Evolutionary conservation across 2,797 vertebrate genomes (phyloP).

Genomic region (Amblyraja radiata): DNA sequence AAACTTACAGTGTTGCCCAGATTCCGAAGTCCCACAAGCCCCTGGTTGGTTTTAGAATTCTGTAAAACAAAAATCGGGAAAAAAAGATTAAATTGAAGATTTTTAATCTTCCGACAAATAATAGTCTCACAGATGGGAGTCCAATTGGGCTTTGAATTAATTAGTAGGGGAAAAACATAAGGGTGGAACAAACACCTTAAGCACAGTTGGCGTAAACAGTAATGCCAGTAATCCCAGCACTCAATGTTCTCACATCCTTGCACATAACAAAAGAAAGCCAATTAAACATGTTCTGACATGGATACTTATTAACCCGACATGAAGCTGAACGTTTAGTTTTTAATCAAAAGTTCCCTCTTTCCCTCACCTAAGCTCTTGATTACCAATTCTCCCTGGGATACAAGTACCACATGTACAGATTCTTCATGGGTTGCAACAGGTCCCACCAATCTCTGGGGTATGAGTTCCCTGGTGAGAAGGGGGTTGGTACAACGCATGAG

Average conservation of each 20-base stretch:
- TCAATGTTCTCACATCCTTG: background rate
- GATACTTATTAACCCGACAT: background rate
- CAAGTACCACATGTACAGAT: background rate
- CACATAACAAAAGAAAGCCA: background rate
- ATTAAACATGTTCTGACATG: background rate
- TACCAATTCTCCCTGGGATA: background rate
- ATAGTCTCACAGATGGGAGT: background rate
- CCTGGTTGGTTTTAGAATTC: conserved; percentile 85
- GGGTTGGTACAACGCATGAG: no score
- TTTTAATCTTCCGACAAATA: background rate
- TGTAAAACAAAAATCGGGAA: conserved; percentile 50
- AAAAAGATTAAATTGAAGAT: background rate
- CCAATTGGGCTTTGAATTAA: background rate
- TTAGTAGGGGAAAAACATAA: background rate
- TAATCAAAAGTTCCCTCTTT: background rate
- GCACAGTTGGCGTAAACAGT: background rate
- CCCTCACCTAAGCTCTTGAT: no score
- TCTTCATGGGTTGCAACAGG: background rate
- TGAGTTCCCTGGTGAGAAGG: background rate
- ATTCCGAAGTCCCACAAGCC: conserved; percentile 87
- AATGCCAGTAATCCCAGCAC: background rate
- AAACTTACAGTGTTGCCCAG: conserved; percentile 92
- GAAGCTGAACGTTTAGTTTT: background rate
- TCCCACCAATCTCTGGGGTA: background rate
- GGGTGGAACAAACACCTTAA: background rate